Evolutionary conservation across 2,797 vertebrate genomes (phyloP).

Genomic region (Chrysocyon brachyurus): DNA sequence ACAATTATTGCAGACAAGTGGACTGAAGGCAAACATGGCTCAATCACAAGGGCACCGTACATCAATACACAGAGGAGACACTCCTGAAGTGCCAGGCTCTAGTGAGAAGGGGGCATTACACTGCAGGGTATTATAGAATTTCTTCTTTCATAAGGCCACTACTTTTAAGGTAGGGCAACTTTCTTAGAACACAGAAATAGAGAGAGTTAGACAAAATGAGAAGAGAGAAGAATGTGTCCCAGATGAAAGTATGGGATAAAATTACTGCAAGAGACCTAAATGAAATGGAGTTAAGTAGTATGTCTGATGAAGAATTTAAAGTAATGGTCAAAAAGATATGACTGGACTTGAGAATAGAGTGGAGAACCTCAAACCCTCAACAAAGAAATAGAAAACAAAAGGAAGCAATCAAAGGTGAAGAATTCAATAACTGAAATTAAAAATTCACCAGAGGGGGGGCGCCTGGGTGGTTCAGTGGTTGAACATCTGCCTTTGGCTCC

Average conservation of each 20-base stretch:
- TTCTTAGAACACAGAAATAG: not conserved
- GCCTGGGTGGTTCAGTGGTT: too few relatives aligned
- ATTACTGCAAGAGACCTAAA: not conserved
- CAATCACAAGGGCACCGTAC: not conserved
- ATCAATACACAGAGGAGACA: not conserved
- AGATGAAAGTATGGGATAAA: not conserved
- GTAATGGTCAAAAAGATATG: not conserved
- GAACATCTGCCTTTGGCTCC: too few relatives aligned
- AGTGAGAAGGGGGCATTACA: not conserved
- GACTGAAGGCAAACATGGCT: not conserved
- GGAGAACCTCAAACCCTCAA: not conserved
- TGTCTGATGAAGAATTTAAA: not conserved
- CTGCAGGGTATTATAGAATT: not conserved
- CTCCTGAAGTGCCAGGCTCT: not conserved
- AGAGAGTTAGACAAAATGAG: not conserved
- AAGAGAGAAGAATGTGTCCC: not conserved
- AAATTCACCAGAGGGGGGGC: not conserved
- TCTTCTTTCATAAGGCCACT: not conserved
- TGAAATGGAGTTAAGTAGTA: not conserved
- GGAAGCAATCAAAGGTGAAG: not conserved
- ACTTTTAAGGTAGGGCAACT: not conserved
- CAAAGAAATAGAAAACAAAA: not conserved
- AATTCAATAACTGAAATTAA: not conserved
- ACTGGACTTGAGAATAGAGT: not conserved
- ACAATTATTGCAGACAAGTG: not conserved